Evolutionary conservation across 2,888 invertebrate species (phyloP).

Genomic region (Athetis lepigone): DNA sequence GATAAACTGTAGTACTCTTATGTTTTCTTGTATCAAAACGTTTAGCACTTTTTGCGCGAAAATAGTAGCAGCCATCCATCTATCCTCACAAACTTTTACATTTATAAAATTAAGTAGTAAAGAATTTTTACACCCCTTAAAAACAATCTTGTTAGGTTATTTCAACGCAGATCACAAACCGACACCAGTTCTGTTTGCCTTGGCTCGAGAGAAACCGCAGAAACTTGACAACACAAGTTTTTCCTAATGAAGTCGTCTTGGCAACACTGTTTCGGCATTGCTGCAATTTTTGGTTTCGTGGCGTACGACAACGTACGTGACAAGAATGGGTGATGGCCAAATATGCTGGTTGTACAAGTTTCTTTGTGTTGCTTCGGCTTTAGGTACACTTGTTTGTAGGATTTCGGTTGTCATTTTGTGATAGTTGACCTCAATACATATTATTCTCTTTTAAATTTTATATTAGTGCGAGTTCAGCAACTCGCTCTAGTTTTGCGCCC

Average conservation of each 20-base stretch:
- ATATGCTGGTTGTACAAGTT: constrained; percentile 28
- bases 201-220: constrained; percentile 46
- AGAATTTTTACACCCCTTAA: background rate
- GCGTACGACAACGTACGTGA: constrained; percentile 58
- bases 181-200: constrained; percentile 53
- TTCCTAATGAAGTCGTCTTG: constrained; percentile 80
- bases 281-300: constrained; percentile 65
- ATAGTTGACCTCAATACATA: no score
- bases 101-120: no score
- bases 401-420: no score
- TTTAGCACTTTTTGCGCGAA: no score
- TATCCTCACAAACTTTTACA: no score
- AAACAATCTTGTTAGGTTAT: constrained; percentile 11
- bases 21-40: no score
- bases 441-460: background rate
- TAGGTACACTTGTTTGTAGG: background rate
- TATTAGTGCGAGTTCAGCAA: background rate
- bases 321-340: constrained; percentile 53
- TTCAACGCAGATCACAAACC: constrained; percentile 31
- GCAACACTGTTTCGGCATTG: constrained; percentile 72
- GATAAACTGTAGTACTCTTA: no score
- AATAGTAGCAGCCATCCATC: no score
- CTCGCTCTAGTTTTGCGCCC: no score
- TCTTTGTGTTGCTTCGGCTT: constrained; percentile 27
- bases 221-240: constrained; percentile 65